These are phyloP conservation scores for Trachemys scripta DNA, from an alignment of 2,113 vertebrate genomes.

Conservation along the genomic window DNA sequence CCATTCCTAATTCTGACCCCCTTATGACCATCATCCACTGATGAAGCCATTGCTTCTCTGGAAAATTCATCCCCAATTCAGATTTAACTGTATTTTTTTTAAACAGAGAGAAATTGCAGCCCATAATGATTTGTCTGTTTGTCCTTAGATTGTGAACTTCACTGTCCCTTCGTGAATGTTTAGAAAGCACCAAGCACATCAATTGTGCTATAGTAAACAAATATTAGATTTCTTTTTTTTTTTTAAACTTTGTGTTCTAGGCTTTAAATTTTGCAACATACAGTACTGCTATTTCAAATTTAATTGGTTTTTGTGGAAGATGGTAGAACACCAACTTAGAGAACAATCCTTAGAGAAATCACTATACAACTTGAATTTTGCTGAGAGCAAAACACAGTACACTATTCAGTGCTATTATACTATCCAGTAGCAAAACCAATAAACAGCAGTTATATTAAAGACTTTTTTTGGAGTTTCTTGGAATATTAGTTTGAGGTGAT, in stretches of 20 bases:
- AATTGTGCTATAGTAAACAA: neutral
- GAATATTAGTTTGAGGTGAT: neutral
- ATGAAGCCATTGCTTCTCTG: neutral
- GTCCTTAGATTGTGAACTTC: neutral
- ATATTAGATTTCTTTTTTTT: too few relatives aligned
- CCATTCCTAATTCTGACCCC: neutral
- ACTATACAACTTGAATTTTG: accelerated
- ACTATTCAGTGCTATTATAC: neutral
- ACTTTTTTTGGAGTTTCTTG: neutral
- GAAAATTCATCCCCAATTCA: neutral
- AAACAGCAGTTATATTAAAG: neutral
- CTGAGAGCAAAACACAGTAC: neutral
- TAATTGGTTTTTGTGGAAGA: neutral
- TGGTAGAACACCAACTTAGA: neutral
- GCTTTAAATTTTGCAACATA: neutral
- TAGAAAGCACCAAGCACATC: neutral
- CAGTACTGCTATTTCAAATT: neutral
- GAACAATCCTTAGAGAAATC: neutral
- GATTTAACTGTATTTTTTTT: neutral
- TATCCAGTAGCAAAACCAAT: neutral
- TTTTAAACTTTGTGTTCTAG: neutral
- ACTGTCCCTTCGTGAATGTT: neutral
- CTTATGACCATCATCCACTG: neutral
- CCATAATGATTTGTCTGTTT: neutral
- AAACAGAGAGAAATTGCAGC: neutral